Conservation (phyloP, 2,888 invertebrate genomes). For the Callosobruchus maculatus region DNA sequence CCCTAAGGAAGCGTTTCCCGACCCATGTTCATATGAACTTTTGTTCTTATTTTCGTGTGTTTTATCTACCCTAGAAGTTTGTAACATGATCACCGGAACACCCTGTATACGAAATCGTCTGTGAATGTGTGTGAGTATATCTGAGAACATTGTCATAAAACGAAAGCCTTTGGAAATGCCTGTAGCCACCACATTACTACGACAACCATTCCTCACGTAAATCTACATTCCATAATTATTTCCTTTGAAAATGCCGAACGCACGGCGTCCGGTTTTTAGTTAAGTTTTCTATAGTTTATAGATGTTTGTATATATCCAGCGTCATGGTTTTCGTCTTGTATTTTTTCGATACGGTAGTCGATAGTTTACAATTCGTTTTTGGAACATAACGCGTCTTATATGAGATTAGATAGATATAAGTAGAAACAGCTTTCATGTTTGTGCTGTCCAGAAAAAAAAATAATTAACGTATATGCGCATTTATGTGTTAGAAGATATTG, state of each 20-base stretch:
- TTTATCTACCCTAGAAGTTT: too few relatives aligned
- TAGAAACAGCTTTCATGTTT: slow-evolving; percentile 40
- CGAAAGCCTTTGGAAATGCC: too few relatives aligned
- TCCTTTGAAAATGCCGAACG: slow-evolving; percentile 17
- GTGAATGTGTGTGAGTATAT: too few relatives aligned
- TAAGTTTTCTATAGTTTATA: slow-evolving; percentile 34
- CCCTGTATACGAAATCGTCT: too few relatives aligned
- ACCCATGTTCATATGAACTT: too few relatives aligned
- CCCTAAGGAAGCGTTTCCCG: too few relatives aligned
- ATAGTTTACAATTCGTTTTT: slow-evolving; percentile 16
- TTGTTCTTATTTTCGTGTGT: too few relatives aligned
- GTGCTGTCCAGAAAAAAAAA: slow-evolving; percentile 26
- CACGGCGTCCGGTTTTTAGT: slow-evolving; percentile 18
- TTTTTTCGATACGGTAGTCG: background rate
- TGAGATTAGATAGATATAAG: slow-evolving; percentile 22
- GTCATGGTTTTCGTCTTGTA: background rate
- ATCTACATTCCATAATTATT: slow-evolving; percentile 34
- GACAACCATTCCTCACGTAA: background rate
- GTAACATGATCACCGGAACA: too few relatives aligned
- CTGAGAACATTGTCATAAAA: background rate
- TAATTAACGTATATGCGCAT: slow-evolving; percentile 31
- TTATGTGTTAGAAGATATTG: slow-evolving; percentile 39
- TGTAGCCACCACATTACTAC: too few relatives aligned
- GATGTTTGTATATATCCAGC: background rate
- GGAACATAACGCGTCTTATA: slow-evolving; percentile 19